Percentiles rank a stretch among this genome's conserved stretches.
Evolutionary conservation across 64 coral and sea anemone genomes (phyloP).

Genomic region (Stichodactyla helianthus): DNA sequence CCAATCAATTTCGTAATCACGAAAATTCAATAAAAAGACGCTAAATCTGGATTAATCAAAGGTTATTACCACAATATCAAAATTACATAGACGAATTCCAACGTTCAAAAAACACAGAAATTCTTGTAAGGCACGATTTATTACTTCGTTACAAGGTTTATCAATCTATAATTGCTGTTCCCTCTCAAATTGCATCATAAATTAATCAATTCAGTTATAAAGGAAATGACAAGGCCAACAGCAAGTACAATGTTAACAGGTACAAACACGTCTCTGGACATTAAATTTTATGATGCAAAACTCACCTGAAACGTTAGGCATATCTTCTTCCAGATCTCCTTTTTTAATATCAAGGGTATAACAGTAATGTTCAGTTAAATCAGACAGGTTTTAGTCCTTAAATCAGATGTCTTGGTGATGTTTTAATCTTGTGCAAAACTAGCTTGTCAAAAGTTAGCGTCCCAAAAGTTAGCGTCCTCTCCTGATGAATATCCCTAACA

Average conservation of each 20-base stretch:
- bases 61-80: too few species aligned
- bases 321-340: not conserved
- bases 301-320: not conserved
- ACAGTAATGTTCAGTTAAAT: not conserved
- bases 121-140: too few species aligned
- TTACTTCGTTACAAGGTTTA: too few species aligned
- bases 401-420: not conserved
- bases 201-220: not conserved
- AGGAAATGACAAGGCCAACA: not conserved
- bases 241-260: not conserved
- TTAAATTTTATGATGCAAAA: not conserved
- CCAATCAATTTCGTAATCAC: not conserved
- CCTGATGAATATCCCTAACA: not conserved
- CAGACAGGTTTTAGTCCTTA: not conserved
- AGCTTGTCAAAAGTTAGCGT: not conserved
- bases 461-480: not conserved
- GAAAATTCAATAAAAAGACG: not conserved
- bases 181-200: not conserved
- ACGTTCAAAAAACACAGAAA: too few species aligned
- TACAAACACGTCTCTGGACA: not conserved
- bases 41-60: not conserved
- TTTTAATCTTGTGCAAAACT: not conserved
- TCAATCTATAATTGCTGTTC: too few species aligned
- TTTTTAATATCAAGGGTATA: not conserved
- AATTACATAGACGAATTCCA: too few species aligned